phyloP scores from a whole-genome alignment of 2,113 vertebrate species.

The Cynopterus brachyotis region DNA sequence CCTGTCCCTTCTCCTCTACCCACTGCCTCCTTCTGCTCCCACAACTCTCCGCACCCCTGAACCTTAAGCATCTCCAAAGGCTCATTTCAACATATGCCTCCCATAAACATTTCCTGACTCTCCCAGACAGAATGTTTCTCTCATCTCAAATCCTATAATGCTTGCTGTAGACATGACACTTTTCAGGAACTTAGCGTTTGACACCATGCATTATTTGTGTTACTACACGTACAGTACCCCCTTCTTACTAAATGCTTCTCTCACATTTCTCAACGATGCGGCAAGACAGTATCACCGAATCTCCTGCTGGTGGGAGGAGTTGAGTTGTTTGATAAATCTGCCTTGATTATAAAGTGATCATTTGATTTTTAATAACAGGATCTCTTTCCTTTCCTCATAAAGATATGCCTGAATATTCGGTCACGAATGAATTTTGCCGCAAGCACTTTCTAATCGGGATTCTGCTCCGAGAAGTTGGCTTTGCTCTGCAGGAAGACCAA shows the following conservation, averaged over 20 bases:
- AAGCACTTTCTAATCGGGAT: slow-evolving; percentile 97
- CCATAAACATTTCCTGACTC: not conserved
- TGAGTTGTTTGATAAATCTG: not conserved
- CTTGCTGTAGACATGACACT: too few species aligned
- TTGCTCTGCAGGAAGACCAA: slow-evolving; percentile 97
- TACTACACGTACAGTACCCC: not conserved
- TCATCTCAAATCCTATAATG: not conserved
- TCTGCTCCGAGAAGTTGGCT: slow-evolving; percentile 94
- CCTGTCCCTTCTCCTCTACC: not conserved
- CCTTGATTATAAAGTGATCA: not conserved
- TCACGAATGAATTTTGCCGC: slow-evolving; percentile 98
- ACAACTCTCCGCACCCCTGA: not conserved
- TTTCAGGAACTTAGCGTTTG: not conserved
- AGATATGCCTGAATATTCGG: slow-evolving; percentile 95
- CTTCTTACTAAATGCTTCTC: not conserved
- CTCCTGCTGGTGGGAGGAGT: not conserved
- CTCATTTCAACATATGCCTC: not conserved
- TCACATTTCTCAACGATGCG: not conserved
- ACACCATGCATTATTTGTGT: not conserved
- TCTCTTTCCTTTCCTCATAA: slow-evolving; percentile 34
- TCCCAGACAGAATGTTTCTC: not conserved
- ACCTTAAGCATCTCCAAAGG: not conserved
- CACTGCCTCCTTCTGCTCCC: not conserved
- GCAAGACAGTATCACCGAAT: not conserved
- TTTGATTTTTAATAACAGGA: not conserved